These are phyloP conservation scores for Neomonachus schauinslandi DNA, from an alignment of 2,113 vertebrate species.

Conservation along the genomic window DNA sequence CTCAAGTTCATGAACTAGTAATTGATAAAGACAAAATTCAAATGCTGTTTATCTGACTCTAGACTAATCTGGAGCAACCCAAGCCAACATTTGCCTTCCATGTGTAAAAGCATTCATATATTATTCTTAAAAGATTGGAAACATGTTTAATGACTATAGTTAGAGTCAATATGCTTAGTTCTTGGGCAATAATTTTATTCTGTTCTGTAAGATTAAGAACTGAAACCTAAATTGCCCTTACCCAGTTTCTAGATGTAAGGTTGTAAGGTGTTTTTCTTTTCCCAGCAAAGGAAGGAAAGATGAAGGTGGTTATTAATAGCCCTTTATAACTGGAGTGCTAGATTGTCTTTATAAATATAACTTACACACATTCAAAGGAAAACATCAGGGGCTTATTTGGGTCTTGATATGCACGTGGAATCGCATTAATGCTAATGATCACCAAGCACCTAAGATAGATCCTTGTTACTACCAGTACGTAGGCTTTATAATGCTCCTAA, in stretches of 20 bases:
- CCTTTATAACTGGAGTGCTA: conserved; percentile 49
- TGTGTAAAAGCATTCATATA: conserved; percentile 3
- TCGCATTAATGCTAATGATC: conserved; percentile 26
- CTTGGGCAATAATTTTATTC: background rate
- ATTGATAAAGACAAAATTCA: conserved; percentile 49
- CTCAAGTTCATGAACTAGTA: conserved; percentile 28
- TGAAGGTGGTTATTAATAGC: conserved; percentile 68
- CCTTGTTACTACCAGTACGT: background rate
- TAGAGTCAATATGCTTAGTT: background rate
- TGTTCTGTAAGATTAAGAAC: conserved; percentile 30
- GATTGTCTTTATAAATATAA: conserved; percentile 40
- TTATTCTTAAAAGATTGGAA: conserved; percentile 21
- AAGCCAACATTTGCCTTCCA: background rate
- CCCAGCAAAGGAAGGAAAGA: background rate
- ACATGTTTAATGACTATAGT: background rate
- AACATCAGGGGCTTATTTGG: conserved; percentile 63
- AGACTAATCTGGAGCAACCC: background rate
- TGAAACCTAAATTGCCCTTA: conserved; percentile 5
- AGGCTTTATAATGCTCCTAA: conserved; percentile 7
- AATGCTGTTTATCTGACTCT: background rate
- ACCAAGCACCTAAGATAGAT: background rate
- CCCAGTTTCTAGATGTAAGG: background rate
- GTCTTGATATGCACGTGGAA: conserved; percentile 1
- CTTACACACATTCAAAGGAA: conserved; percentile 52
- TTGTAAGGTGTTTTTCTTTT: background rate